Conservation (phyloP, 2,113 vertebrate genomes). For the Pterocles orientalis region DNA sequence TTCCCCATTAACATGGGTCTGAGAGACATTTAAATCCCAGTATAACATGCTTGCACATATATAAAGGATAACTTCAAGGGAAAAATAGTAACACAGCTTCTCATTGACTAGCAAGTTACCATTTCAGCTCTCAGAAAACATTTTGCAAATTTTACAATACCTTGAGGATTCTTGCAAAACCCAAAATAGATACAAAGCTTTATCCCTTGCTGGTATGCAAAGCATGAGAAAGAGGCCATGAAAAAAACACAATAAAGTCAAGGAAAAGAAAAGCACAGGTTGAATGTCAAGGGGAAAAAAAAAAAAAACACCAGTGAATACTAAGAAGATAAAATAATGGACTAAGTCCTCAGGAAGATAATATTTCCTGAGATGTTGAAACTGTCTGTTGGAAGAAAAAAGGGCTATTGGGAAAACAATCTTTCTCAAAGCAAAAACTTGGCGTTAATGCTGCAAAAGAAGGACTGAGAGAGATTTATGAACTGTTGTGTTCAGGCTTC, state of each 20-base stretch:
- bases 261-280: background rate
- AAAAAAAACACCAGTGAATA: background rate
- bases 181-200: background rate
- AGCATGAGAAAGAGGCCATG: background rate
- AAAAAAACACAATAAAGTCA: background rate
- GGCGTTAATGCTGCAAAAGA: background rate
- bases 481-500: background rate
- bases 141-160: background rate
- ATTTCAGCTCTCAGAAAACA: background rate
- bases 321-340: constrained; percentile 8
- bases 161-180: background rate
- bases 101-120: background rate
- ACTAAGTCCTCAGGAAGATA: constrained; percentile 9
- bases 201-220: background rate
- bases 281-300: background rate
- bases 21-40: background rate
- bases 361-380: constrained; percentile 1
- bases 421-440: background rate
- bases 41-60: rapidly evolving
- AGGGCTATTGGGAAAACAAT: background rate
- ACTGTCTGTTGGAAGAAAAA: constrained; percentile 12
- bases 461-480: constrained; percentile 3
- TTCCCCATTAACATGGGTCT: background rate
- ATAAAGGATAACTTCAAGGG: background rate
- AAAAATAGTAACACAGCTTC: background rate